Evolutionary conservation across 2,797 vertebrate genomes (phyloP).

Genomic region (Sardinella longiceps): DNA sequence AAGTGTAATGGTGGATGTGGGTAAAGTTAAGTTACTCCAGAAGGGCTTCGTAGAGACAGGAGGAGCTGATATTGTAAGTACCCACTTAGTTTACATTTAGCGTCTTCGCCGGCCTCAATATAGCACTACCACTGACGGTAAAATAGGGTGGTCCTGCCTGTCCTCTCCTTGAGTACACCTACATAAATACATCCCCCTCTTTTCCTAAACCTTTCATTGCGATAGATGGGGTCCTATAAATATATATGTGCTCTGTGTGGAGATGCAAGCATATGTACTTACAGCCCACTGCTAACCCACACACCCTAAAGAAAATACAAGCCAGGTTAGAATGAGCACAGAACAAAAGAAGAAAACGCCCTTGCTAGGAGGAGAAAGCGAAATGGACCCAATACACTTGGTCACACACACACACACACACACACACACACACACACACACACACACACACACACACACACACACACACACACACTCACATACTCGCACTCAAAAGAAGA

Average conservation of each 20-base stretch:
- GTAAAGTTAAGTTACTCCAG: neutral
- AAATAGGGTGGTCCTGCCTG: neutral
- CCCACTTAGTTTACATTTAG: neutral
- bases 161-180: neutral
- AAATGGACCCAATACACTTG: neutral
- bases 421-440: neutral
- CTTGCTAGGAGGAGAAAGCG: neutral
- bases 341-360: conserved; percentile 9
- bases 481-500: neutral
- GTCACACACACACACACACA: neutral
- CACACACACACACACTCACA: neutral
- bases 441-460: neutral
- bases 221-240: neutral
- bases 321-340: conserved; percentile 5
- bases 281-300: neutral
- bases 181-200: neutral
- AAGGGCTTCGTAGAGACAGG: neutral
- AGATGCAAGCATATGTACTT: neutral
- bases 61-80: neutral
- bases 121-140: neutral
- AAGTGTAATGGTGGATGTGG: neutral
- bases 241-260: neutral
- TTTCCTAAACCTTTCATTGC: neutral
- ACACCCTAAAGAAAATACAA: neutral
- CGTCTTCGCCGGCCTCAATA: neutral